Conservation (phyloP, 2,888 invertebrate genomes). For the Allophyes oxyacanthae region DNA sequence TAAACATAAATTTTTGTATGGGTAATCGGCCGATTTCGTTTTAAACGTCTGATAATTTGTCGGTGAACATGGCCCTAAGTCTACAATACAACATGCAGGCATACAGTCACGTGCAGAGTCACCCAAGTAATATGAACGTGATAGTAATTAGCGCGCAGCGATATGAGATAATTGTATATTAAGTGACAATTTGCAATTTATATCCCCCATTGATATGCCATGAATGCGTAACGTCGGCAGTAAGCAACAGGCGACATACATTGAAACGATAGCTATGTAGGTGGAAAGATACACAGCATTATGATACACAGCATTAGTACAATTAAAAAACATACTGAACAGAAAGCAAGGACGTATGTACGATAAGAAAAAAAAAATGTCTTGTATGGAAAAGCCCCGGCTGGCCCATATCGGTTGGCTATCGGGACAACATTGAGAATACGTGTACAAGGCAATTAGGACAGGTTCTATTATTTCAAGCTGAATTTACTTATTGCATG, state of each 20-base stretch:
- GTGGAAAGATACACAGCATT: conserved; percentile 37
- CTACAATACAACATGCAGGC: conserved; percentile 1
- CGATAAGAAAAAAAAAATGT: conserved; percentile 6
- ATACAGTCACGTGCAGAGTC: conserved; percentile 42
- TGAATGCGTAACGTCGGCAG: conserved; percentile 11
- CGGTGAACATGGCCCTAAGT: no score
- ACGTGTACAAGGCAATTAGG: conserved; percentile 14
- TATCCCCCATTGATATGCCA: conserved; percentile 46
- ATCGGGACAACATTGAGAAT: conserved; percentile 17
- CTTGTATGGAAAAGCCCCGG: conserved; percentile 7
- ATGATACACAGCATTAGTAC: not conserved
- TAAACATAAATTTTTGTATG: no score
- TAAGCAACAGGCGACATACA: not conserved
- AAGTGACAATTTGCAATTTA: conserved; percentile 58
- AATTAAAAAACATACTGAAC: conserved; percentile 5
- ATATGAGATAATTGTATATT: conserved; percentile 48
- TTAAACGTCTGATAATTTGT: no score
- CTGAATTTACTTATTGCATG: no score
- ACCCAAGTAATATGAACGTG: conserved; percentile 51
- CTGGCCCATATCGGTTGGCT: not conserved
- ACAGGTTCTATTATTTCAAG: no score
- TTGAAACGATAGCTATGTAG: conserved; percentile 5
- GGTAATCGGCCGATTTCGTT: no score
- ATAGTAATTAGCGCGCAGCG: conserved; percentile 42
- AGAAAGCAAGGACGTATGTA: conserved; percentile 10